These are phyloP conservation scores for Stictocephala bisonia DNA, from an alignment of 2,888 invertebrate species.

Conservation along the genomic window DNA sequence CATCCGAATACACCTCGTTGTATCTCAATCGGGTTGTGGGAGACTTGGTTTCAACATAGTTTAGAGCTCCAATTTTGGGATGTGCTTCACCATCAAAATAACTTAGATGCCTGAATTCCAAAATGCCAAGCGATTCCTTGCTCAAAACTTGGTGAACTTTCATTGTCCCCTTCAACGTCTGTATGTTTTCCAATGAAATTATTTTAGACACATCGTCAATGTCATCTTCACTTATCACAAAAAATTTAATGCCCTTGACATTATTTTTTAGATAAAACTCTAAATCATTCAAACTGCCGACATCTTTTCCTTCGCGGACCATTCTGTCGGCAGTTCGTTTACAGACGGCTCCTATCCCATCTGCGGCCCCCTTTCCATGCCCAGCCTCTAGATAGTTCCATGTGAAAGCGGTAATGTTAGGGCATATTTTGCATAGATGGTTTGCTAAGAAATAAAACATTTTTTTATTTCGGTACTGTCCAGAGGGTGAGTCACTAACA, in stretches of 20 bases:
- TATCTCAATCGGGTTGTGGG: not conserved
- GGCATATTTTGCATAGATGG: conserved; percentile 2
- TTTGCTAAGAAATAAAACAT: conserved; percentile 1
- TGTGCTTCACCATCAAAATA: conserved; percentile 20
- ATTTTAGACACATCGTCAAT: not conserved
- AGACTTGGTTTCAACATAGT: not conserved
- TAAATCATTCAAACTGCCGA: conserved; percentile 4
- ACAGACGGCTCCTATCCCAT: not conserved
- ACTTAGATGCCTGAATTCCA: conserved; percentile 10
- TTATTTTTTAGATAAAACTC: conserved; percentile 27
- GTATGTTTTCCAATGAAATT: not conserved
- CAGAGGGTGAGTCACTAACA: conserved; percentile 6
- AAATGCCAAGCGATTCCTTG: conserved; percentile 11
- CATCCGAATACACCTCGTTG: conserved; percentile 14
- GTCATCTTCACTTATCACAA: conserved; percentile 1
- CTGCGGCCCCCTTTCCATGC: conserved; percentile 14
- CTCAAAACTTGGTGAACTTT: conserved; percentile 20
- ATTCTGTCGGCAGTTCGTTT: conserved; percentile 6
- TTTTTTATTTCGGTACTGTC: conserved; percentile 14
- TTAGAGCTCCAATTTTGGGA: not conserved
- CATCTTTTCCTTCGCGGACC: not conserved
- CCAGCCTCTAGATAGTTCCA: conserved; percentile 12
- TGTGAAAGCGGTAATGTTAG: not conserved
- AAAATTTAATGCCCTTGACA: conserved; percentile 4
- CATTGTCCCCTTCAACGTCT: conserved; percentile 28